Evolutionary conservation across 1,140 invertebrate species (phyloP), one percentile per base, ranked within the genome.

Genomic region (Dreissena polymorpha): DNA sequence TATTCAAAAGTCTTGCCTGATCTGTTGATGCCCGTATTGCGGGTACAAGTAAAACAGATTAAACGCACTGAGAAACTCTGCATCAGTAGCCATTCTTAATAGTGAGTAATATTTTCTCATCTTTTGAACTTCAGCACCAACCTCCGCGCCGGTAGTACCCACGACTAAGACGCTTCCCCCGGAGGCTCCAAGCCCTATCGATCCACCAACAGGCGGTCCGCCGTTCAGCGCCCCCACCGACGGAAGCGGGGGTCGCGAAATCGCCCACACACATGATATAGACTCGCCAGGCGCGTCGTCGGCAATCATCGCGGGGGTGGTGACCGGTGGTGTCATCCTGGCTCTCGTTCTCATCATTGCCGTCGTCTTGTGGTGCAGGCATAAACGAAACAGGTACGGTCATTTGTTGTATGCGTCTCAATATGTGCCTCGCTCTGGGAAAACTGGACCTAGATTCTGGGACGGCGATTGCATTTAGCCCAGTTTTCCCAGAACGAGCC

Each of bases 241-340:
- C 16, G 70, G 70, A 49, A 18, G 16, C 16, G 18, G 18, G 57
- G 57, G 57, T 16, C 14, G 25, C 67, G 25, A 27, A 16, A 68
- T 16, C 67, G 67, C 6, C 18, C 16, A 16, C 2, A 68, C 67
- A 27, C 18, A 63, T 2, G 60, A n/a, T 25, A 63, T 10, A n/a
- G 23, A 25, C 39, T 39, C 60, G 23, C 2, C 67, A 8, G 57
- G 50, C 49, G 27, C 53, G 29, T 70, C 65, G 39, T 57, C 57
- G 25, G 68, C 49, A 13, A 72, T 82, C 21, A 65, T 82, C 25
- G 79, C 79, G 8, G 79, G 79, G 23, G 79, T 68, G 21, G 57
- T 74, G 25, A 82, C 79, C 14, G 79, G 79, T 0, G 79, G 79
- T 0, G 55, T 82, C 14, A 50, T 82, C 12, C 71, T 82, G n/a